Evolutionary conservation across 1,140 invertebrate species (phyloP).

Genomic region (Colletes latitarsis): DNA sequence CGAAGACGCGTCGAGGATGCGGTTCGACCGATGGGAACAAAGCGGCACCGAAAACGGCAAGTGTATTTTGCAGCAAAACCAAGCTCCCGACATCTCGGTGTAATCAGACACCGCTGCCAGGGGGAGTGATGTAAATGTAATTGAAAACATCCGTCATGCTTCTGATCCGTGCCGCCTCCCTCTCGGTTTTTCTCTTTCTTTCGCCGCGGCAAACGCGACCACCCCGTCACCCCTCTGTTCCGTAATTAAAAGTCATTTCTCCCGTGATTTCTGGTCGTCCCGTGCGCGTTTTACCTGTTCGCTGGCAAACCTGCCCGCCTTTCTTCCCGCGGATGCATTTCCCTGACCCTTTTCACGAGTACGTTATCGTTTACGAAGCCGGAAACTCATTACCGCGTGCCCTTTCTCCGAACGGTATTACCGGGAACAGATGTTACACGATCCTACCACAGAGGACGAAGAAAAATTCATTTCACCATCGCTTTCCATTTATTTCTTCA

Average conservation of each 20-base stretch:
- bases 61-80: conserved; percentile 72
- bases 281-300: conserved; percentile 29
- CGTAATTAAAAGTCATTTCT: conserved; percentile 50
- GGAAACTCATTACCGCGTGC: conserved; percentile 12
- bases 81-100: conserved; percentile 79
- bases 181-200: conserved; percentile 30
- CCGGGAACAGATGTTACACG: neutral
- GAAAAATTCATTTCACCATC: neutral
- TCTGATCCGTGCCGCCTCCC: conserved; percentile 75
- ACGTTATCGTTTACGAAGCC: conserved; percentile 7
- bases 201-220: conserved; percentile 24
- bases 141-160: conserved; percentile 67
- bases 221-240: conserved; percentile 40
- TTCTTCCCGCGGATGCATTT: neutral
- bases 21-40: conserved; percentile 6
- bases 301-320: neutral
- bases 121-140: conserved; percentile 60
- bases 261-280: conserved; percentile 39
- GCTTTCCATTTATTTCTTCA: neutral
- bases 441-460: too few relatives aligned
- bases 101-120: conserved; percentile 78
- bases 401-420: conserved; percentile 5
- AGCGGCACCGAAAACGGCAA: conserved; percentile 62
- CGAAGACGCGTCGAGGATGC: neutral
- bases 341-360: conserved; percentile 24